Conservation (phyloP, 35 echinoderm and acorn worm species). For the Nesometra sesokonis region DNA sequence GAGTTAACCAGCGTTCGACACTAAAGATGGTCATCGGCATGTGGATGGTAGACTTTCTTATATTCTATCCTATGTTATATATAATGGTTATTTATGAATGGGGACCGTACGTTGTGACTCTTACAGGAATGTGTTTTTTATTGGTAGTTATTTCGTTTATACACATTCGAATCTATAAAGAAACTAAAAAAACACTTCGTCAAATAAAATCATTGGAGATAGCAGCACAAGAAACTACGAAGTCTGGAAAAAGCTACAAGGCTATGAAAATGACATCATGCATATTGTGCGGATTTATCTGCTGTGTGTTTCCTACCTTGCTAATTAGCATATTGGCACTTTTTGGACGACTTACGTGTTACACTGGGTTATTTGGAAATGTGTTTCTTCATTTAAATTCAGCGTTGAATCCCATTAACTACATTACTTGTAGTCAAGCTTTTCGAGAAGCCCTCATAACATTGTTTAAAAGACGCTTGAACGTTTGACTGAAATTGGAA, state of each 20-base stretch:
- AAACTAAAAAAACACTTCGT: background rate
- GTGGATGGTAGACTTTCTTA: background rate
- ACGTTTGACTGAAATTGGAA: no score
- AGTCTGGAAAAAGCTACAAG: background rate
- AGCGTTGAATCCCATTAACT: background rate
- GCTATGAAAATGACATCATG: background rate
- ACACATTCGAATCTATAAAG: background rate
- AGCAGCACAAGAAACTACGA: background rate
- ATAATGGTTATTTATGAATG: background rate
- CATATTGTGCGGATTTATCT: background rate
- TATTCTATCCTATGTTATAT: background rate
- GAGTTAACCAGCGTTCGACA: background rate
- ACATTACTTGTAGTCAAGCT: background rate
- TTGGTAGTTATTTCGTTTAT: no score
- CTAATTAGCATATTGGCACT: background rate
- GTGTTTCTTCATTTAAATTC: background rate
- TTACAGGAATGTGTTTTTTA: no score
- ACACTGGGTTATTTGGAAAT: background rate
- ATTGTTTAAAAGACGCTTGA: no score
- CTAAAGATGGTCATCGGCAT: background rate
- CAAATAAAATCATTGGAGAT: background rate
- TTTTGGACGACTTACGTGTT: background rate
- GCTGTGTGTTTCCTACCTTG: background rate
- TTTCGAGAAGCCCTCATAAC: background rate
- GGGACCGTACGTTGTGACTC: no score